phyloP scores from a whole-genome alignment of 1,140 invertebrate species.

The Caenorhabditis remanei region DNA sequence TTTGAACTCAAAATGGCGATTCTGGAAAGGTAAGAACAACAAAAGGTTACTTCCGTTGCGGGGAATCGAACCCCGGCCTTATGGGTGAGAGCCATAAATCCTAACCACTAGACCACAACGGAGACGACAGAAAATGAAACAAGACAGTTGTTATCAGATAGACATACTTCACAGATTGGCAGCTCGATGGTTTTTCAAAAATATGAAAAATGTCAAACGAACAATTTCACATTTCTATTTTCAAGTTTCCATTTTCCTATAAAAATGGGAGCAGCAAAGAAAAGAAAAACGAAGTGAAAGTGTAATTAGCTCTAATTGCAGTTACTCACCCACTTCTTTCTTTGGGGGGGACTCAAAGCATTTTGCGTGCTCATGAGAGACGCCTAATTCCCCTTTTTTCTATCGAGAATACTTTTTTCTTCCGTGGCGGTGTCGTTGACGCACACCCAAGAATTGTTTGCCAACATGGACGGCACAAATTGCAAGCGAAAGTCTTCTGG shows the following conservation, averaged over 20 bases:
- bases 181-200: no score
- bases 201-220: no score
- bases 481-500: constrained; percentile 33
- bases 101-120: constrained; percentile 81
- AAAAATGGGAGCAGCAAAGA: not conserved
- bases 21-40: no score
- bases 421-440: constrained; percentile 47
- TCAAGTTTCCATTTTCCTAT: not conserved
- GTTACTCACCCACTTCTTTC: constrained; percentile 27
- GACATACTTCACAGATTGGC: no score
- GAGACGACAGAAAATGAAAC: not conserved
- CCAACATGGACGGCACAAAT: constrained; percentile 28
- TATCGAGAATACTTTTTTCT: constrained; percentile 12
- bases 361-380: constrained; percentile 23
- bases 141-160: no score
- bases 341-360: constrained; percentile 2
- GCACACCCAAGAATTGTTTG: constrained; percentile 42
- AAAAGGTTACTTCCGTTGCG: constrained; percentile 80
- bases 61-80: constrained; percentile 87
- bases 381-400: constrained; percentile 28
- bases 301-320: constrained; percentile 49
- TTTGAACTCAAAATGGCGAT: no score
- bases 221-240: not conserved
- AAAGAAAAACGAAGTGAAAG: constrained; percentile 6
- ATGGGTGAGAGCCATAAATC: constrained; percentile 88